Evolutionary conservation across 2,888 invertebrate genomes (phyloP).

Genomic region (Erebia ligea): DNA sequence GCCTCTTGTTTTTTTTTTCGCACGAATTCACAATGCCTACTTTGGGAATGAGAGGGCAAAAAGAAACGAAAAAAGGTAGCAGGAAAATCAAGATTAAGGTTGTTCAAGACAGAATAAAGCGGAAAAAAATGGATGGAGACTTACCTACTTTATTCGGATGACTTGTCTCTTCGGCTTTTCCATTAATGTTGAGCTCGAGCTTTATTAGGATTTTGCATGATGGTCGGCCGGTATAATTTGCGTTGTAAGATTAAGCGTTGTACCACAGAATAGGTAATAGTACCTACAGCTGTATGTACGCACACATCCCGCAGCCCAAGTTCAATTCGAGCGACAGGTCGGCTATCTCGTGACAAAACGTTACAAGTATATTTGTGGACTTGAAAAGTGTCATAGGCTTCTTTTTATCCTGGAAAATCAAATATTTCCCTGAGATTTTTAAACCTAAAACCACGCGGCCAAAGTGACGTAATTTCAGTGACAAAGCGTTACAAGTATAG

Average conservation of each 20-base stretch:
- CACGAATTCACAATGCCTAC: not conserved
- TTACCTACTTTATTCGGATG: not conserved
- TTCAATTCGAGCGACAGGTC: not conserved
- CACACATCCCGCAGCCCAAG: too few species aligned
- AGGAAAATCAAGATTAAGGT: slow-evolving; percentile 1
- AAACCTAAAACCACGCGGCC: too few species aligned
- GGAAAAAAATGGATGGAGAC: not conserved
- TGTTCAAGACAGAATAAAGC: slow-evolving; percentile 3
- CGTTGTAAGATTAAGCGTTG: not conserved
- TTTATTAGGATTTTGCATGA: not conserved
- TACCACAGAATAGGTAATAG: too few species aligned
- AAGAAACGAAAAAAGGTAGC: slow-evolving; percentile 15
- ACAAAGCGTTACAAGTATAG: too few species aligned
- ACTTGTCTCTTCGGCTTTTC: not conserved
- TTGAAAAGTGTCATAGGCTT: too few species aligned
- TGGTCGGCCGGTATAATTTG: too few species aligned
- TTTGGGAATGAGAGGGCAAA: slow-evolving; percentile 5
- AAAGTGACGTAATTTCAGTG: too few species aligned
- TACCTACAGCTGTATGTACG: too few species aligned
- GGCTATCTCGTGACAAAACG: too few species aligned
- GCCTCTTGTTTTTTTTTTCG: not conserved
- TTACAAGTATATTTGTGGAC: too few species aligned
- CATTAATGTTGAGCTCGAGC: not conserved
- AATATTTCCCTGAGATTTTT: too few species aligned
- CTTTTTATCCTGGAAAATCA: too few species aligned